Evolutionary conservation across 35 echinoderm and acorn worm genomes (phyloP), one percentile per base, ranked within the genome.

Genomic region (Eucidaris tribuloides): DNA sequence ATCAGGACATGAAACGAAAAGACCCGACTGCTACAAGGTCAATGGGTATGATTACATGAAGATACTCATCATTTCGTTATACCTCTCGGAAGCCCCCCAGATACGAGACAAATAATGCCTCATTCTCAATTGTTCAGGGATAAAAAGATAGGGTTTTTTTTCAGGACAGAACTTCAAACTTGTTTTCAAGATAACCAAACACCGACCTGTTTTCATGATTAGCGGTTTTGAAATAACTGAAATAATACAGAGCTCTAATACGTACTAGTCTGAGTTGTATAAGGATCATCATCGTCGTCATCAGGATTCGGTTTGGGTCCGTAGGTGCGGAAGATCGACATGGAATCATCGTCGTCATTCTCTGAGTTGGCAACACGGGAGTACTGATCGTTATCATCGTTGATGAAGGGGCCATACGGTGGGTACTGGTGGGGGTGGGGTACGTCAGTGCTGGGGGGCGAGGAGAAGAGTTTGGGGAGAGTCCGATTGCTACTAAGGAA

Each of bases 231-330:
- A 37, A 37, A 66, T 65, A 35, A 11, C 13, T 35, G 33, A 0
- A 37, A 71, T 6, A 71, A 38, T 38, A 45, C 32, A 49, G 48
- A 45, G 24, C 6, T 5, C 22, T 7, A 49, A n/a, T 33, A 92
- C 95, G 92, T 85, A 98, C 95, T 86, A 58, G 65, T 88, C 44
- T 86, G 78, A 41, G 86, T 93, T 5, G 90, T 3, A 31, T 97
- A 97, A 33, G 94, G 90, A 38, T 89, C 94, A 29, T 93, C 82
- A 29, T 93, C 82, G 49, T 74, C 77, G 7, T 48, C 56, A 64
- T 46, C 33, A 24, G 17, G 40, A n/a, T 52, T 52, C n/a, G 79
- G 62, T 50, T 76, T 46, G 13, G 79, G 87, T 42, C 78, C 87
- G 42, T 82, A 89, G 39, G 83, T 78, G 36, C 64, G 71, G 71